Base-by-base conservation (phyloP, 2,113 vertebrate genomes). In the Sardina pilchardus region DNA sequence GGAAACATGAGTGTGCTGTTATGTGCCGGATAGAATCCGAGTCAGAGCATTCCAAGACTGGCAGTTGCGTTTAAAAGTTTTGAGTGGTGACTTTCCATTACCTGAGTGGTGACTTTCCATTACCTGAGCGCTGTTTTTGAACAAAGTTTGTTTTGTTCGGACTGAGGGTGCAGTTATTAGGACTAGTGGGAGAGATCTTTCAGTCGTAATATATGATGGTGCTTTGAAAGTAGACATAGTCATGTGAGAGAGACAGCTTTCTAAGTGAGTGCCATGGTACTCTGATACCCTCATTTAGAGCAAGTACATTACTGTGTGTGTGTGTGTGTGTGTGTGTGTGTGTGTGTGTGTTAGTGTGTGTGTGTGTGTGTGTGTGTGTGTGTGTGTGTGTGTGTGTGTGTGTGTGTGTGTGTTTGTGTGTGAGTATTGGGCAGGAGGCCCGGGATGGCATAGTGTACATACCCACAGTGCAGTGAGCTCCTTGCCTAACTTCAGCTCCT, bases 391-490 rank as follows among this genome's bases (percentile, higher is more conserved):
- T 63, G 19, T 63, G 56, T 63, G 7, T 45, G 14, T 71, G 83
- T 84, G 83, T 44, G n/a, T 85, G 30, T 47, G 71, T 78, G 83
- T 36, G 83, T 78, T 16, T 67, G 80, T 84, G 75, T 84, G 84
- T 59, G 26, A 9, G 82, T 56, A 43, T 34, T 81, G 45, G 30
- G 85, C 53, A 83, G 21, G 21, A 45, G 45, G 83, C 59, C 75
- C 53, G 7, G 26, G 9, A 5, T 34, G 24, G 24, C 26, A 16
- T 82, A 53, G 39, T 44, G 53, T 83, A 75, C 14, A 26, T 88
- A 87, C 82, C 85, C 83, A 85, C 39, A 80, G 45, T 88, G 86
- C 84, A 82, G 67, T 26, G 17, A 85, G 87, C 80, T 6, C 56
- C 84, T 81, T 86, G 81, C 88, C 84, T 43, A 87, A 45, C 82